Conservation (phyloP, 2,113 vertebrate genomes). For the Condylura cristata region DNA sequence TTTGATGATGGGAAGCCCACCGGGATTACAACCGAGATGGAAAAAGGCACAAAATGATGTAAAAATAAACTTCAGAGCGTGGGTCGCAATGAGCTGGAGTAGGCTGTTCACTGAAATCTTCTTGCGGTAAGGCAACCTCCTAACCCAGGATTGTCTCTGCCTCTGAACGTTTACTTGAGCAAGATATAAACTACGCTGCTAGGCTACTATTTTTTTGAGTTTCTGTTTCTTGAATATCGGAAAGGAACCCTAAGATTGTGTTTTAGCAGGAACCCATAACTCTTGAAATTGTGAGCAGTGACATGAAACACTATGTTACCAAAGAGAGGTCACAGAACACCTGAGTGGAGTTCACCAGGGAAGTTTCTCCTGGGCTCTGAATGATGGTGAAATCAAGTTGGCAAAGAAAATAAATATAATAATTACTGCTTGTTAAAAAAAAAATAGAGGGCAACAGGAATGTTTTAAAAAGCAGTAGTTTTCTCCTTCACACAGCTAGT, state of each 20-base stretch:
- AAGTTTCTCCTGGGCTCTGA: neutral
- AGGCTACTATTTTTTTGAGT: neutral
- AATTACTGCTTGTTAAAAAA: neutral
- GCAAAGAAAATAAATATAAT: neutral
- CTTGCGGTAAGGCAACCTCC: neutral
- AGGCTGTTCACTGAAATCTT: neutral
- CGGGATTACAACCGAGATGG: too few relatives aligned
- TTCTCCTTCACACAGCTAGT: neutral
- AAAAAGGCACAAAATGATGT: too few relatives aligned
- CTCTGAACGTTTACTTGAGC: neutral
- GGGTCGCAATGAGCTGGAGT: neutral
- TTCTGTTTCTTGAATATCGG: neutral
- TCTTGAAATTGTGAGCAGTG: neutral
- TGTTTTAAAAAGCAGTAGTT: neutral
- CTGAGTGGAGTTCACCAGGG: too few relatives aligned
- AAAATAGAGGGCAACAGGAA: neutral
- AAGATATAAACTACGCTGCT: neutral
- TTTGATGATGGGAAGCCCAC: too few relatives aligned
- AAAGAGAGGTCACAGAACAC: too few relatives aligned
- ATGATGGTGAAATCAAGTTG: neutral
- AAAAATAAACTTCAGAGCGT: too few relatives aligned
- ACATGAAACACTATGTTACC: neutral
- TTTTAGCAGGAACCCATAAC: neutral
- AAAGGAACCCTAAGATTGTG: neutral
- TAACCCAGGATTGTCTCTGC: neutral